These are phyloP conservation scores for Cinclus mexicanus DNA, from an alignment of 2,113 vertebrate genomes.

Conservation along the genomic window DNA sequence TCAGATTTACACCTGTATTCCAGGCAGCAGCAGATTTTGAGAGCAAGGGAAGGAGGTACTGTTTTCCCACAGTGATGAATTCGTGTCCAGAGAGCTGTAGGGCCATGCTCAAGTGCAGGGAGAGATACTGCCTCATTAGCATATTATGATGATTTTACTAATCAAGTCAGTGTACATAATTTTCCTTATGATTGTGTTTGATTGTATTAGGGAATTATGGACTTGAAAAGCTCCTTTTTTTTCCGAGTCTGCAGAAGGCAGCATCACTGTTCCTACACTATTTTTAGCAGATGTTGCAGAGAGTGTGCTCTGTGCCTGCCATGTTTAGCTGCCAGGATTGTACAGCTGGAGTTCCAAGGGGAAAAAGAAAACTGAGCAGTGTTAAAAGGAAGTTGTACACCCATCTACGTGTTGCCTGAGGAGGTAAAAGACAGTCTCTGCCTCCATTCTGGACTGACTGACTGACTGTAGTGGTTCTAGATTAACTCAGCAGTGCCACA, in stretches of 20 bases:
- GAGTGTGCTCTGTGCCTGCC: not conserved
- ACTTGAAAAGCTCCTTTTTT: not conserved
- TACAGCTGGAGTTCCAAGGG: not conserved
- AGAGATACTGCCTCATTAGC: not conserved
- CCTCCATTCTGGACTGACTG: not conserved
- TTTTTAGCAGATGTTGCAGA: not conserved
- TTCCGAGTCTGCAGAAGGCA: not conserved
- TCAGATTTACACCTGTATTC: accelerated
- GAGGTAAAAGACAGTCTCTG: not conserved
- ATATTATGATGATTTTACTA: not conserved
- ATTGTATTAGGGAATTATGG: constrained; percentile 3
- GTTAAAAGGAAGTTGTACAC: not conserved
- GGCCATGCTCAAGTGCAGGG: not conserved
- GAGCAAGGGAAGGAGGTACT: not conserved
- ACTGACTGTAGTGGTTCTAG: not conserved
- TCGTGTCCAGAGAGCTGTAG: not conserved
- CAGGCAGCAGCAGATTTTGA: not conserved
- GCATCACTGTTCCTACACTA: not conserved
- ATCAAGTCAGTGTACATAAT: constrained; percentile 12
- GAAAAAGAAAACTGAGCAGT: not conserved
- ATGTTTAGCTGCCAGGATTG: not conserved
- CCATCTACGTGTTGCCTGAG: accelerated
- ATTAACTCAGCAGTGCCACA: not conserved
- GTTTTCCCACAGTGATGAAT: not conserved
- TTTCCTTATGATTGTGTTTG: not conserved